Percentiles rank a stretch among this genome's conserved stretches.
These are phyloP conservation scores for Oligia strigilis DNA, from an alignment of 2,888 invertebrate genomes.

Conservation along the genomic window DNA sequence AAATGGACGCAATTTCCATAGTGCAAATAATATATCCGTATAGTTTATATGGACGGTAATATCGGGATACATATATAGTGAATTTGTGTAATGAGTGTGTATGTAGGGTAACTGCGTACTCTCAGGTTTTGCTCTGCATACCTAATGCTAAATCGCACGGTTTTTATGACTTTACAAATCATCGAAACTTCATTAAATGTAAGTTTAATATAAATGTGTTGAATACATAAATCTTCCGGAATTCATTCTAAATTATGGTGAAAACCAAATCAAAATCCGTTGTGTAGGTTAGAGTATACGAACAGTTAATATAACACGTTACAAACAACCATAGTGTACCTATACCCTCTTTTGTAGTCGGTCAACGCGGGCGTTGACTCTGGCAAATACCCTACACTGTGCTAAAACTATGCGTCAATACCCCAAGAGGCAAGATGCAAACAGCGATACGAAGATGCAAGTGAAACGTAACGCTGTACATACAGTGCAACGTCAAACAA, in stretches of 20 bases:
- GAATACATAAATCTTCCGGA: no score
- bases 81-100: slow-evolving; percentile 26
- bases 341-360: neutral
- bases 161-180: no score
- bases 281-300: neutral
- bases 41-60: slow-evolving; percentile 21
- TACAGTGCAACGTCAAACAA: slow-evolving; percentile 45
- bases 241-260: neutral
- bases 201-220: no score
- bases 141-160: neutral
- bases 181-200: no score
- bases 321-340: neutral
- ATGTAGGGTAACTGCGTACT: neutral
- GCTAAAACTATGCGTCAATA: slow-evolving; percentile 27
- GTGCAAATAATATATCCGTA: slow-evolving; percentile 19
- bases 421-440: slow-evolving; percentile 33
- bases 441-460: slow-evolving; percentile 26
- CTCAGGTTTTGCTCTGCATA: neutral
- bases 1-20: slow-evolving; percentile 35
- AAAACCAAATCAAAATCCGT: neutral
- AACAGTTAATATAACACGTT: neutral
- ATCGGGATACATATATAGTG: slow-evolving; percentile 19
- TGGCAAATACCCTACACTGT: neutral
- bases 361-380: neutral
- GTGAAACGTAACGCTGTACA: slow-evolving; percentile 22